These are phyloP conservation scores for Dascillus cervinus DNA, from an alignment of 2,888 invertebrate genomes.

Conservation along the genomic window DNA sequence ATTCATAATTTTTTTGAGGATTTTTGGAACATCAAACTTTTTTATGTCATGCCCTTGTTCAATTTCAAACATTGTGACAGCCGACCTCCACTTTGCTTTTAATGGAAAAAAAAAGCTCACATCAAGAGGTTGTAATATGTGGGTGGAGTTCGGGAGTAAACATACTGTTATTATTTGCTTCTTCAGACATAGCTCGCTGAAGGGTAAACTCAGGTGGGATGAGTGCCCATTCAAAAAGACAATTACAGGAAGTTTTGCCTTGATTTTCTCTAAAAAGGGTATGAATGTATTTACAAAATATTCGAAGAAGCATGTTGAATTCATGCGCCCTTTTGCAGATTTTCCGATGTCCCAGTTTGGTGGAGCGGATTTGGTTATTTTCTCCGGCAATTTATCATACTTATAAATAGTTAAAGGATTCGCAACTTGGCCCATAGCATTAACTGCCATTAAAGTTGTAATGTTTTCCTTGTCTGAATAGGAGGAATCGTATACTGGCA, in stretches of 20 bases:
- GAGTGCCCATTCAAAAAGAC: conserved; percentile 25
- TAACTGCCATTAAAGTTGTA: conserved; percentile 15
- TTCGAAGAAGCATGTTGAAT: conserved; percentile 22
- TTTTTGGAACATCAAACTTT: conserved; percentile 16
- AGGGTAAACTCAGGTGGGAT: conserved; percentile 20
- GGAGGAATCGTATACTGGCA: conserved; percentile 8
- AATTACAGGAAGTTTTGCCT: conserved; percentile 20
- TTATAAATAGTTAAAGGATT: conserved; percentile 20
- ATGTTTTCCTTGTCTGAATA: conserved; percentile 16
- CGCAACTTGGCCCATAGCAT: conserved; percentile 19
- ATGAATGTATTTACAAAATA: conserved; percentile 23
- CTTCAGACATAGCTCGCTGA: conserved; percentile 21
- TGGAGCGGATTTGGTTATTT: conserved; percentile 10
- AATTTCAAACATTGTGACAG: conserved; percentile 13
- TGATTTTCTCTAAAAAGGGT: conserved; percentile 18
- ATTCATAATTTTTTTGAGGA: conserved; percentile 11
- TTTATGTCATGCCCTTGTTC: conserved; percentile 15
- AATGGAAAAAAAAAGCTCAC: conserved; percentile 18
- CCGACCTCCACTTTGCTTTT: conserved; percentile 18
- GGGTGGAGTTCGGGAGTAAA: conserved; percentile 19
- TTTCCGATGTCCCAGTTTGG: conserved; percentile 24
- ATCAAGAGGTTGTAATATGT: conserved; percentile 24
- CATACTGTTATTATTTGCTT: conserved; percentile 21
- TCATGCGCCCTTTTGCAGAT: conserved; percentile 25
- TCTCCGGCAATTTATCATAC: conserved; percentile 7